Conservation (phyloP, 2,888 invertebrate species). For the Glyphotaelius pellucidus region DNA sequence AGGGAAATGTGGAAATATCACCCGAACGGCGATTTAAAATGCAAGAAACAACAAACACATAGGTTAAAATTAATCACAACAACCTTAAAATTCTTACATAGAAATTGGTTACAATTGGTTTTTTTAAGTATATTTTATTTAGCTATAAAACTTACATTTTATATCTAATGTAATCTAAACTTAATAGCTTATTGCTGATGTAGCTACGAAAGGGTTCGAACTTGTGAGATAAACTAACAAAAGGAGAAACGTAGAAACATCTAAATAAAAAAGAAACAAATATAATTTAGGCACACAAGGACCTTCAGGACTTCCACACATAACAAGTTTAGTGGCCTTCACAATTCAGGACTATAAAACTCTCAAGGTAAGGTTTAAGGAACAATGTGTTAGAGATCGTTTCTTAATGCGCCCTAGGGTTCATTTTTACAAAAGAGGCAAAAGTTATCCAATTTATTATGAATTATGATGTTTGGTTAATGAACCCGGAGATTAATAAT, state of each 20-base stretch:
- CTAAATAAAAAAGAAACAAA: not conserved
- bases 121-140: no score
- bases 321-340: not conserved
- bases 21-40: no score
- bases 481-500: not conserved
- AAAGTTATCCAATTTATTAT: not conserved
- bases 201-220: not conserved
- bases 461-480: not conserved
- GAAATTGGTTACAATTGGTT: no score
- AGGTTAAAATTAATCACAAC: no score
- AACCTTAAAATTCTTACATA: no score
- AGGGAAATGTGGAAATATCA: no score
- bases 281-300: no score
- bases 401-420: not conserved
- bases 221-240: not conserved
- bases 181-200: no score
- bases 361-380: not conserved
- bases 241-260: not conserved
- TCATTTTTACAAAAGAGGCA: not conserved
- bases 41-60: no score
- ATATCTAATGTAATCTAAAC: no score
- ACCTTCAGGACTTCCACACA: not conserved
- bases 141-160: no score
- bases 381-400: not conserved
- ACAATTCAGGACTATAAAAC: not conserved